These are phyloP conservation scores for Paracanthobrama guichenoti DNA, from an alignment of 2,113 vertebrate genomes.

Conservation along the genomic window DNA sequence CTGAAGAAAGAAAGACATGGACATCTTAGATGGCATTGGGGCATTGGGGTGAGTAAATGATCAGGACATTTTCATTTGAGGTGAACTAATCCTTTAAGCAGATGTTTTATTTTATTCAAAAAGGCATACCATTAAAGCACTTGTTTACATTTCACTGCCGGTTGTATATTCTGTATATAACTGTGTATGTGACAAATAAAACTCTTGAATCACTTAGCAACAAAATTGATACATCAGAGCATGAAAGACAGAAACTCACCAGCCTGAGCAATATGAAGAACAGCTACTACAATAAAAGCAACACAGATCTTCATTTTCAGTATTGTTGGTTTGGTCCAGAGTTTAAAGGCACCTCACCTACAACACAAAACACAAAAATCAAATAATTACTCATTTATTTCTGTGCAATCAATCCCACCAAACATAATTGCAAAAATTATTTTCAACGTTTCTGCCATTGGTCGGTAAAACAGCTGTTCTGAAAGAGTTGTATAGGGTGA, in stretches of 20 bases:
- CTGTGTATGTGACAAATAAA: too few species aligned
- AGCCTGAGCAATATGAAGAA: conserved; percentile 64
- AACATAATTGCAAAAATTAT: neutral
- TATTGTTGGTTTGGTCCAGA: conserved; percentile 26
- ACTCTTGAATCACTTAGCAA: too few species aligned
- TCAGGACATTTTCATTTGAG: too few species aligned
- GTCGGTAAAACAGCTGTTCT: neutral
- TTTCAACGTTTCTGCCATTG: neutral
- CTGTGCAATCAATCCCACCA: neutral
- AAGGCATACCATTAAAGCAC: neutral
- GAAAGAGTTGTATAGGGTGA: neutral
- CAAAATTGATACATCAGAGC: neutral
- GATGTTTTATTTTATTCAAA: neutral
- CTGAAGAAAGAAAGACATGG: too few species aligned
- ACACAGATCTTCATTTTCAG: conserved; percentile 67
- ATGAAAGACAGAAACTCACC: conserved; percentile 59
- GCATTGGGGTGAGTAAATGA: too few species aligned
- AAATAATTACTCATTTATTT: neutral
- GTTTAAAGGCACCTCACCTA: conserved; percentile 62
- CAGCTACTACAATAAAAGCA: conserved; percentile 50
- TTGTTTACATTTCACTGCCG: too few species aligned
- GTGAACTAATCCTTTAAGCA: too few species aligned
- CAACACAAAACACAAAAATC: conserved; percentile 41
- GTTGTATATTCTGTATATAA: too few species aligned
- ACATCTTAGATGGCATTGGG: too few species aligned